Evolutionary conservation across 2,888 invertebrate species (phyloP).

Genomic region (Morpho achilles): DNA sequence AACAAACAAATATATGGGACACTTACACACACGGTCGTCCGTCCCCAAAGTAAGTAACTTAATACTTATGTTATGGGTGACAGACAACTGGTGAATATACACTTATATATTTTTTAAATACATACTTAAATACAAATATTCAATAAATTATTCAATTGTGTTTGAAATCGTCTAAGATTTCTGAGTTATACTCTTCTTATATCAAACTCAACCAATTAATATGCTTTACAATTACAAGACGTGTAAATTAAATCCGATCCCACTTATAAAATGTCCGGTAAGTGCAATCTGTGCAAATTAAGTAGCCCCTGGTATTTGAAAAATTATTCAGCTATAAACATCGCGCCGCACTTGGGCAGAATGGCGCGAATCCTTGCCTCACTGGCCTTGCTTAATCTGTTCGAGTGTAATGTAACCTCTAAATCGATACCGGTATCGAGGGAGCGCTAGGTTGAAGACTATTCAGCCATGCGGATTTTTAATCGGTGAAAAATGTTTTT

Average conservation of each 20-base stretch:
- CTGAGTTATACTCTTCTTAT: too few relatives aligned
- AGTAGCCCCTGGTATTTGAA: constrained; percentile 28
- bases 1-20: too few relatives aligned
- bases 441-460: constrained; percentile 15
- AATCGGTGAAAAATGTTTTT: constrained; percentile 4
- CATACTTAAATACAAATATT: too few relatives aligned
- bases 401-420: constrained; percentile 25
- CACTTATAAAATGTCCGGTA: constrained; percentile 26
- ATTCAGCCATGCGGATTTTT: constrained; percentile 13
- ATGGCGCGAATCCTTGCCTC: constrained; percentile 26
- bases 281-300: constrained; percentile 26
- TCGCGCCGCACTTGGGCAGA: constrained; percentile 24
- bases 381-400: constrained; percentile 26
- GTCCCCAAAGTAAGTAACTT: too few relatives aligned
- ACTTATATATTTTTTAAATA: too few relatives aligned
- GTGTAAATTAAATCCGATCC: constrained; percentile 20
- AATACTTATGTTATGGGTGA: too few relatives aligned
- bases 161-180: too few relatives aligned
- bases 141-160: too few relatives aligned
- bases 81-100: too few relatives aligned
- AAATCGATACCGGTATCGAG: constrained; percentile 22
- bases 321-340: constrained; percentile 28
- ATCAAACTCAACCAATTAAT: constrained; percentile 4
- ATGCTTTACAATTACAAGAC: constrained; percentile 15
- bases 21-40: too few relatives aligned